Base-by-base conservation (phyloP, 2,888 invertebrate genomes). In the Ethmia dodecea region DNA sequence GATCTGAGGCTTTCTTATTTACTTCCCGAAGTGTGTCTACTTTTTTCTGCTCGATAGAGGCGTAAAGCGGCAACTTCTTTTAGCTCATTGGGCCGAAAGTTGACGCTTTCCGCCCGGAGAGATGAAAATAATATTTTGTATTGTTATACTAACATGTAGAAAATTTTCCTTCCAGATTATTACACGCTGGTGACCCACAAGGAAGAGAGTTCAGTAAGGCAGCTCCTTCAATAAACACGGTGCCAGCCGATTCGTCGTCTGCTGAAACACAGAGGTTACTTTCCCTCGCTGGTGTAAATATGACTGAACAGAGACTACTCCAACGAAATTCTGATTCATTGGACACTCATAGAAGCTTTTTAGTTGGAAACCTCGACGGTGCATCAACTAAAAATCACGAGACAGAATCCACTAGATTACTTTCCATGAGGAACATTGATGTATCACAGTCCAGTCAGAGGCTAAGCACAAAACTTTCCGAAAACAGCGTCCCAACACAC, bases 231-330 rank as follows among this genome's bases (percentile, higher is more conserved):
- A 58, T 78, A 51, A 59, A 71, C 26, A 57, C 72, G 43, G 60
- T 63, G 13, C 55, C 79, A 38, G 61, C 65, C 15, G 86, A 86
- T 40, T 47, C 78, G 2, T 83, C 86, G 34, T 68, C 81, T 37
- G 65, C 79, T 38, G 87, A 87, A 60, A 87, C 87, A 38, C 86
- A 86, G 64, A 68, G 87, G 38, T 62, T 87, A 27, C 70, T 87
- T 33, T 86, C 86, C 18, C 69, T 87, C 22, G 87, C 87, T 27
- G 80, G 81, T 35, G 86, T 87, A 34, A 87, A 87, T 47, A 87
- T 87, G 87, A 87, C 87, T 46, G 87, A 87, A 60, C 87, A 87
- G 55, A 69, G 87, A 52, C 67, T 87, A 55, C 78, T 87, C 57
- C 87, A 87, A 65, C 73, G 87, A 60, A 86, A 81, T 55, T 78